Base-by-base conservation (phyloP, 2,797 vertebrate genomes). In the Dryobates pubescens region DNA sequence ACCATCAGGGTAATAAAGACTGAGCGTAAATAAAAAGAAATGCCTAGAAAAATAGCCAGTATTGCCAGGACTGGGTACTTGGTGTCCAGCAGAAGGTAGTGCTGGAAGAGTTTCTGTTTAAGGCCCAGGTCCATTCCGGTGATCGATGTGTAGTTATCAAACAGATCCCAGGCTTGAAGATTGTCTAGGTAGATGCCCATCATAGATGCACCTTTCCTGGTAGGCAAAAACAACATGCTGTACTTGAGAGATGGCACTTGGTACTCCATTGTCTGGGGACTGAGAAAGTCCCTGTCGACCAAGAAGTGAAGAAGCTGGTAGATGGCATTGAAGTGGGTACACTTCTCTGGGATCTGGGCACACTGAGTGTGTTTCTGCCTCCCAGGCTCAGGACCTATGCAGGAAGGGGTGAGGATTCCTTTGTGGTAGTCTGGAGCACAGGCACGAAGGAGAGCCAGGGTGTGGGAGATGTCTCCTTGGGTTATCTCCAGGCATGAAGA, bases 171-270 rank as follows among this genome's bases (percentile, higher is more conserved):
- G 24, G 98, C 97, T 63, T 98, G 98, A 1, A 99, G 97, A 69
- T 98, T 98, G 79, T 98, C 98, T 96, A 99, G 97, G 95, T 99
- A 99, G 70, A 99, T 99, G 83, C 98, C 98, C 98, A 99, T 98
- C 98, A 99, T 98, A 82, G 98, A 97, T 57, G 98, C 97, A 19
- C 99, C 99, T 96, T 99, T 99, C 77, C 96, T 96, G 13, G 98
- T 96, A 26, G 99, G 99, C 92, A 99, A 95, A 95, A 99, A 99
- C 79, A 99, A 96, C 62, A 99, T 97, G 96, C 98, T 99, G 96
- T 99, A 99, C 96, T 99, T 99, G 86, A 99, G 97, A 6, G 99
- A 99, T 5, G 99, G 99, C 84, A 99, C 99, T 97, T 99, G 98
- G 94, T 99, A 99, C 95, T 98, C 98, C 10, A 98, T 98, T 0